A percentile compares a stretch with the other conserved stretches of the same genome.
These are phyloP conservation scores for Actinopyga echinites DNA, from an alignment of 53 echinoderm and acorn worm genomes.

Conservation along the genomic window DNA sequence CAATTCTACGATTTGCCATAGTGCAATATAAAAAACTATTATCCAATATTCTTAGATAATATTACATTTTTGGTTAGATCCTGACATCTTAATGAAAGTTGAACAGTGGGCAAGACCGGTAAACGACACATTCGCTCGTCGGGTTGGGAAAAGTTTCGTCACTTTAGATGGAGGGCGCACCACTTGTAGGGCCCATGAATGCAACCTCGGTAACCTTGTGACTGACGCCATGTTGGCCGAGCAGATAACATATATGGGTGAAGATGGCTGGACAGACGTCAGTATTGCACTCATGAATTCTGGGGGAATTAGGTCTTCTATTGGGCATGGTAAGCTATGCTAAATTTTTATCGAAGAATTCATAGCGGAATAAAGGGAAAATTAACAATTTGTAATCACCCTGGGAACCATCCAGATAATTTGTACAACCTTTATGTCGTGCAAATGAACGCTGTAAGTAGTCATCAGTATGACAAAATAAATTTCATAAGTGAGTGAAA, in stretches of 20 bases:
- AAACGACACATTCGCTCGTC: not conserved
- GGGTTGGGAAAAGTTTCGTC: slow-evolving; percentile 26
- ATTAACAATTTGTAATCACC: no score
- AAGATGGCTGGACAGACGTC: slow-evolving; percentile 44
- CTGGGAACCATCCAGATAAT: no score
- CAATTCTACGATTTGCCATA: no score
- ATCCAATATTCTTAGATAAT: no score
- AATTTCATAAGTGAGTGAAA: no score
- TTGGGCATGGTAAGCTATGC: slow-evolving; percentile 25
- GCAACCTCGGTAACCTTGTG: slow-evolving; percentile 58
- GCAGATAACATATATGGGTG: slow-evolving; percentile 24
- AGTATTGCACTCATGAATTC: slow-evolving; percentile 49
- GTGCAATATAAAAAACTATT: no score
- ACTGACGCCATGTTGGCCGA: slow-evolving; percentile 47
- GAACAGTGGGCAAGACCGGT: slow-evolving; percentile 30
- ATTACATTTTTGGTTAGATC: slow-evolving; percentile 11
- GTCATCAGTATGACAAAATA: no score
- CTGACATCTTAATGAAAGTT: slow-evolving; percentile 2
- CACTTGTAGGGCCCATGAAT: slow-evolving; percentile 34
- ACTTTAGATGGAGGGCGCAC: slow-evolving; percentile 29
- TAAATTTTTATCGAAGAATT: no score
- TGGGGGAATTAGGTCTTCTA: slow-evolving; percentile 46
- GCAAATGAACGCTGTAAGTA: no score
- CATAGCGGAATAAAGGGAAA: no score
- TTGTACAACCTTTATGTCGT: no score